Evolutionary conservation across 2,797 vertebrate species (phyloP).

Genomic region (Poeciliopsis presidionis): DNA sequence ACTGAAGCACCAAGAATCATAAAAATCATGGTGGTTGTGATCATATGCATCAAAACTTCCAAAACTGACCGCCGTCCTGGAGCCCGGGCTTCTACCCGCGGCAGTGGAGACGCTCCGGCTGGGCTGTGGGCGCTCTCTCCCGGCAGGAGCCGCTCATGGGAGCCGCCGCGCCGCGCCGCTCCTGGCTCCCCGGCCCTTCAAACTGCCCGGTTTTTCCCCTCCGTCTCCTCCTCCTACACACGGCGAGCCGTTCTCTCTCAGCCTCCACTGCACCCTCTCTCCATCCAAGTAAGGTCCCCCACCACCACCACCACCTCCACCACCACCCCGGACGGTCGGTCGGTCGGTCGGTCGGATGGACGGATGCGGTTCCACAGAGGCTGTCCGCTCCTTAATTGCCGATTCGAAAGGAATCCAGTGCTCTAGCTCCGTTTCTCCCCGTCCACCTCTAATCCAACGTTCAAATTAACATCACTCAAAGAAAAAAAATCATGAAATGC

Average conservation of each 20-base stretch:
- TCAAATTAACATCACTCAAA: conserved; percentile 33
- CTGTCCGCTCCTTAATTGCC: conserved; percentile 66
- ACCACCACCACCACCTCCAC: neutral
- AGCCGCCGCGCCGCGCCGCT: conserved; percentile 81
- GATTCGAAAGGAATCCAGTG: conserved; percentile 64
- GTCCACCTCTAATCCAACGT: conserved; percentile 38
- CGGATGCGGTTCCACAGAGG: conserved; percentile 63
- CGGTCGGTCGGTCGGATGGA: conserved; percentile 11
- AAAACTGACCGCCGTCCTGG: conserved; percentile 82
- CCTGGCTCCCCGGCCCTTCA: conserved; percentile 79
- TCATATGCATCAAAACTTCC: conserved; percentile 95
- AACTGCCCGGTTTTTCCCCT: conserved; percentile 79
- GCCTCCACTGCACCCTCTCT: conserved; percentile 76
- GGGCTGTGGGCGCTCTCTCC: conserved; percentile 80
- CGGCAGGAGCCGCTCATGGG: conserved; percentile 81
- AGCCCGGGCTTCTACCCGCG: conserved; percentile 82
- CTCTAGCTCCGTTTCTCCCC: conserved; percentile 44
- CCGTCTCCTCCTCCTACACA: conserved; percentile 72
- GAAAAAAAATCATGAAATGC: conserved; percentile 26
- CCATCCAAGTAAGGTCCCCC: conserved; percentile 66
- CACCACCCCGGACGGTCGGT: neutral
- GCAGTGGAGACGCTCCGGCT: conserved; percentile 76
- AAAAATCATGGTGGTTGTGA: conserved; percentile 99
- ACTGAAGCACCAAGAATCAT: conserved; percentile 98
- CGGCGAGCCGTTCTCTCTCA: conserved; percentile 52